Percentiles rank a stretch among this genome's conserved stretches.
Evolutionary conservation across 2,888 invertebrate genomes (phyloP).

Genomic region (Pyralis farinalis): DNA sequence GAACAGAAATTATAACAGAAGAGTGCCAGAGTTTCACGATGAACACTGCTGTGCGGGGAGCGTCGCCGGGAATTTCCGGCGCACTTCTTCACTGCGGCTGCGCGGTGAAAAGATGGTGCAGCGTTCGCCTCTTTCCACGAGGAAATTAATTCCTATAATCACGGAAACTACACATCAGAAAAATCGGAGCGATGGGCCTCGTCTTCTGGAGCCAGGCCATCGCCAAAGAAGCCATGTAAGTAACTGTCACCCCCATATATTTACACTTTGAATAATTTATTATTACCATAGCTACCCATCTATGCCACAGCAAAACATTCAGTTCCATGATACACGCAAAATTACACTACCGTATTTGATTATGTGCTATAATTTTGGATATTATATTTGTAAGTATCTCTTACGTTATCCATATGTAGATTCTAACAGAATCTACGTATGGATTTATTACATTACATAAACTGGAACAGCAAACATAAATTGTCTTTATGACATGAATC

Average conservation of each 20-base stretch:
- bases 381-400: too few relatives aligned
- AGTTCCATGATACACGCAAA: too few relatives aligned
- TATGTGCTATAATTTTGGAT: too few relatives aligned
- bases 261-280: background rate
- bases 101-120: conserved; percentile 83
- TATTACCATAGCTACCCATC: conserved; percentile 36
- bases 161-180: conserved; percentile 81
- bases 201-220: conserved; percentile 67
- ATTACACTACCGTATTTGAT: too few relatives aligned
- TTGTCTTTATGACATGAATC: too few relatives aligned
- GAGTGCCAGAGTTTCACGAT: conserved; percentile 68
- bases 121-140: conserved; percentile 74
- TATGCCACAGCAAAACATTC: too few relatives aligned
- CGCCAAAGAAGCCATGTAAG: conserved; percentile 82
- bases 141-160: conserved; percentile 81
- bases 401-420: too few relatives aligned
- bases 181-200: conserved; percentile 68
- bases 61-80: conserved; percentile 80
- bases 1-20: conserved; percentile 66
- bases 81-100: conserved; percentile 85
- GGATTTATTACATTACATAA: too few relatives aligned
- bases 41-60: conserved; percentile 75
- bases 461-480: too few relatives aligned
- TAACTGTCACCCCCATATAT: conserved; percentile 22
- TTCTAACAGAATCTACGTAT: too few relatives aligned